These are phyloP conservation scores for Crypturellus tataupa DNA, from an alignment of 2,797 vertebrate genomes.

Conservation along the genomic window DNA sequence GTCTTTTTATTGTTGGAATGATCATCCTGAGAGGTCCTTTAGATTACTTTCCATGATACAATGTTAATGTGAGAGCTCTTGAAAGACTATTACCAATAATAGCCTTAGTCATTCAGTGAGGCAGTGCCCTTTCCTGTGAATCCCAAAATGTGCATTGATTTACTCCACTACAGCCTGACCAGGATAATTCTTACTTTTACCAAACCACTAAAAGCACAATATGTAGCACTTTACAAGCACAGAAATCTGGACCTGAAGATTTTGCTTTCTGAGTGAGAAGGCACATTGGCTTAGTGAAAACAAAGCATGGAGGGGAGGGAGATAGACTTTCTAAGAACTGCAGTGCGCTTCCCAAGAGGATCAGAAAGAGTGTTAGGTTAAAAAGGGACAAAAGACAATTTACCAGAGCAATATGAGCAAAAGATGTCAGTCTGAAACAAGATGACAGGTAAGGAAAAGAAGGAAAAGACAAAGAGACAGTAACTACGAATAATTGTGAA, in stretches of 20 bases:
- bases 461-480: neutral
- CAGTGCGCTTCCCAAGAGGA: neutral
- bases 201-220: neutral
- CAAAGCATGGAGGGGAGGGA: neutral
- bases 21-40: slow-evolving; percentile 9
- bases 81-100: slow-evolving; percentile 30
- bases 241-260: neutral
- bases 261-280: neutral
- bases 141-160: neutral
- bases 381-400: neutral
- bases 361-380: neutral
- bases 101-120: neutral
- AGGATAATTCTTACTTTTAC: neutral
- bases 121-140: slow-evolving; percentile 4
- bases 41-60: slow-evolving; percentile 6
- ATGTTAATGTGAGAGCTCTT: slow-evolving; percentile 26
- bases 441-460: neutral
- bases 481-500: neutral
- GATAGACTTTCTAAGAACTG: neutral
- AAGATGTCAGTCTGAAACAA: neutral
- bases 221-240: neutral
- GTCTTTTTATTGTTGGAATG: slow-evolving; percentile 28
- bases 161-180: neutral
- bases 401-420: neutral
- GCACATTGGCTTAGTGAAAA: neutral